phyloP scores from a whole-genome alignment of 2,113 vertebrate genomes.

The Misgurnus mizolepis region DNA sequence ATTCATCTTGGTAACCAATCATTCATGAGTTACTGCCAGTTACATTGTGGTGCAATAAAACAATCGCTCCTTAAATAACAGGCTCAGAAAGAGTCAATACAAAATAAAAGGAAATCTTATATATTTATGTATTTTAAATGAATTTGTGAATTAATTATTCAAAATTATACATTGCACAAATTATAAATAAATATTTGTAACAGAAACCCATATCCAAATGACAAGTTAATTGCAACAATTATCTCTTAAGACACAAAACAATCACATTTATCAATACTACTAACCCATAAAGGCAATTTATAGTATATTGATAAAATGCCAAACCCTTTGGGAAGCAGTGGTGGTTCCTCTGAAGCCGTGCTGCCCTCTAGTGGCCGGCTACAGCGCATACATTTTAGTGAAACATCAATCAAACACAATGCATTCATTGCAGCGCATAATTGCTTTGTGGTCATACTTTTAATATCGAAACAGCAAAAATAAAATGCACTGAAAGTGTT shows the following conservation, averaged over 20 bases:
- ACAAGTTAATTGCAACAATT: neutral
- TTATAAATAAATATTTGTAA: neutral
- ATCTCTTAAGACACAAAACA: neutral
- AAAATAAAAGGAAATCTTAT: neutral
- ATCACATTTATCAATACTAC: neutral
- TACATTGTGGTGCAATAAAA: conserved; percentile 28
- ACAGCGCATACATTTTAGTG: neutral
- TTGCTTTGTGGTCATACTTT: too few relatives aligned
- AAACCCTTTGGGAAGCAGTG: neutral
- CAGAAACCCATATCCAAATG: neutral
- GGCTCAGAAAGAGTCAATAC: conserved; percentile 10
- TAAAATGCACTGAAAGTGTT: too few relatives aligned
- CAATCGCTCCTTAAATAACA: conserved; percentile 30
- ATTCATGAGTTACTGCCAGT: conserved; percentile 28
- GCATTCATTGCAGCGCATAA: neutral
- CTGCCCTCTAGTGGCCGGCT: conserved; percentile 44
- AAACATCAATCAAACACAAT: neutral
- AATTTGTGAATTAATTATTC: too few relatives aligned
- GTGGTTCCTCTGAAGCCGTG: neutral
- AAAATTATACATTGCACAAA: neutral
- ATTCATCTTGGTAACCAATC: conserved; percentile 24
- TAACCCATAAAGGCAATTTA: neutral
- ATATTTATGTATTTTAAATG: neutral
- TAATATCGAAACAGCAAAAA: too few relatives aligned
- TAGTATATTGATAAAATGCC: neutral